A percentile compares a stretch with the other conserved stretches of the same genome.
Conservation (phyloP, 2,797 vertebrate species). For the Vultur gryphus region DNA sequence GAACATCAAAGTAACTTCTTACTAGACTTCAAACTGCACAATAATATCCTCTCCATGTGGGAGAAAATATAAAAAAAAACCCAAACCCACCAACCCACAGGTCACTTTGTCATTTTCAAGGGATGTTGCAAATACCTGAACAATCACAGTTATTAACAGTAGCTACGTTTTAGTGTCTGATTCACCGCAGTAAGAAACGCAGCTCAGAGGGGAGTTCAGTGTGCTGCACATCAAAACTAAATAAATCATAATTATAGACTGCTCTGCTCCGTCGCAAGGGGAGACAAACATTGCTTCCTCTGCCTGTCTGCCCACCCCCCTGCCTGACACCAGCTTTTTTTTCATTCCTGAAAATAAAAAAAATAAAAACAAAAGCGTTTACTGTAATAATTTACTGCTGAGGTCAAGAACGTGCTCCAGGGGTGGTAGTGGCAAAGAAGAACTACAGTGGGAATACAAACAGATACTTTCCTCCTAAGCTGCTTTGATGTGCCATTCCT, state of each 20-base stretch:
- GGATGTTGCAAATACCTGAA: background rate
- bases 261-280: background rate
- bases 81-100: background rate
- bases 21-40: background rate
- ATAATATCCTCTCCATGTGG: background rate
- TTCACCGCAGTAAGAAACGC: background rate
- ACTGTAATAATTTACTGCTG: slow-evolving; percentile 39
- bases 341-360: background rate
- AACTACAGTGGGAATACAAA: slow-evolving; percentile 37
- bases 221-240: background rate
- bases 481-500: slow-evolving; percentile 47
- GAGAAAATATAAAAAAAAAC: background rate
- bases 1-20: background rate
- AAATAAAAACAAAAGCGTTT: background rate
- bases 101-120: background rate
- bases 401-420: slow-evolving; percentile 35
- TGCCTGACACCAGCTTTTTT: background rate
- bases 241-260: background rate
- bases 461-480: slow-evolving; percentile 22
- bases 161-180: background rate
- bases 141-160: background rate
- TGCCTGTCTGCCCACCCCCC: background rate
- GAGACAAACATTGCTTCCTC: background rate
- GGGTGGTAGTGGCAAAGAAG: slow-evolving; percentile 14
- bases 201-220: background rate